These are phyloP conservation scores for Dynastes grantii DNA, from an alignment of 2,888 invertebrate genomes.

Conservation along the genomic window DNA sequence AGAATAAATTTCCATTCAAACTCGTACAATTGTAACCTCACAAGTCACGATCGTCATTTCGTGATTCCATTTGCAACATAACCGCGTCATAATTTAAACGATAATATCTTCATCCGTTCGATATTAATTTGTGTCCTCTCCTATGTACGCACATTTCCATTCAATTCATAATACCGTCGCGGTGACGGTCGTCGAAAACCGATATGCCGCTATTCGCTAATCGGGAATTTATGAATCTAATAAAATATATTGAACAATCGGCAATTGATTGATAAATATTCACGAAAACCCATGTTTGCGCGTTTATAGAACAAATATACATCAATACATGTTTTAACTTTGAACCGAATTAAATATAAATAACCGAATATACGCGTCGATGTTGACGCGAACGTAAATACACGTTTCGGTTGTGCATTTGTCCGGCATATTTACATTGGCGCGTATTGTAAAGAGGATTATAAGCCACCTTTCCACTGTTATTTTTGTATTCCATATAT, in stretches of 20 bases:
- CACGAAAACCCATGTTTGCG: slow-evolving; percentile 38
- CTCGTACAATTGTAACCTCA: too few relatives aligned
- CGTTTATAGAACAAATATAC: slow-evolving; percentile 18
- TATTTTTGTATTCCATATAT: background rate
- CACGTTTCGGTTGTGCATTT: slow-evolving; percentile 9
- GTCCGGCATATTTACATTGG: background rate
- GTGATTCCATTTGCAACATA: background rate
- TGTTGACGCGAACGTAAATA: slow-evolving; percentile 23
- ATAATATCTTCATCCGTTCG: slow-evolving; percentile 12
- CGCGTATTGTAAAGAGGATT: background rate
- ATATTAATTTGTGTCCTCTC: slow-evolving; percentile 1
- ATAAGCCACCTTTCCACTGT: background rate
- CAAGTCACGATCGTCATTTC: background rate
- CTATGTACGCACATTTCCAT: background rate
- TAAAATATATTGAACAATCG: slow-evolving; percentile 33
- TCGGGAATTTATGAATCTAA: slow-evolving; percentile 43
- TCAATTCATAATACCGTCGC: background rate
- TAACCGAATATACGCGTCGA: slow-evolving; percentile 17
- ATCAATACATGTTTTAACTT: slow-evolving; percentile 34
- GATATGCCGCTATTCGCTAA: background rate
- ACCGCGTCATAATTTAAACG: slow-evolving; percentile 10
- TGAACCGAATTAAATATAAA: slow-evolving; percentile 37
- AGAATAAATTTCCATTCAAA: too few relatives aligned
- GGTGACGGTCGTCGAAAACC: slow-evolving; percentile 3
- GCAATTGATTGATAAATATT: slow-evolving; percentile 45